phyloP scores from a whole-genome alignment of 2,888 invertebrate genomes.

The Nomada lathburiana region DNA sequence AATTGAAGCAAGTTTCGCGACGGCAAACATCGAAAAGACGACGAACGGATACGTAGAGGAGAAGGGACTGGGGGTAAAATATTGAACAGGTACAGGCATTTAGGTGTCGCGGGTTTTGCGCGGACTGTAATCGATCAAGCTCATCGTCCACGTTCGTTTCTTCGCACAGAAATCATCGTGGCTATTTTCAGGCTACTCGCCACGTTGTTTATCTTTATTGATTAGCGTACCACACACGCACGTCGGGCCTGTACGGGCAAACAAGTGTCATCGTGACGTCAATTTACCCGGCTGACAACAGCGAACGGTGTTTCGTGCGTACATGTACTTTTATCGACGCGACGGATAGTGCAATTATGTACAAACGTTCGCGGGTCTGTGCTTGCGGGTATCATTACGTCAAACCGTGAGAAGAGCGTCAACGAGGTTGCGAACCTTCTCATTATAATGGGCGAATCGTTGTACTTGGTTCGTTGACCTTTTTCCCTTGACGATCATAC shows the following conservation, averaged over 20 bases:
- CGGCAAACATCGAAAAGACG: background rate
- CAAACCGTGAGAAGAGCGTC: conserved; percentile 5
- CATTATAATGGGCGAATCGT: too few relatives aligned
- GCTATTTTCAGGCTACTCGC: conserved; percentile 41
- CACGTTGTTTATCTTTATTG: conserved; percentile 60
- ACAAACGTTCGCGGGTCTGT: background rate
- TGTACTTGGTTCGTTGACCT: conserved; percentile 31
- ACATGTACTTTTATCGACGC: conserved; percentile 46
- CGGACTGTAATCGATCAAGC: background rate
- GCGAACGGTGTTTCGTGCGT: conserved; percentile 26
- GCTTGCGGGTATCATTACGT: conserved; percentile 32
- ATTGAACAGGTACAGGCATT: too few relatives aligned
- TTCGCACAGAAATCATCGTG: conserved; percentile 40
- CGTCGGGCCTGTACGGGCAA: conserved; percentile 39
- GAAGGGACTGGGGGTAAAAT: too few relatives aligned
- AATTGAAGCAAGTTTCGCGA: background rate
- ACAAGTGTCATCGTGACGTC: conserved; percentile 73
- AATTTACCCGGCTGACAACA: conserved; percentile 57
- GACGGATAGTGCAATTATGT: conserved; percentile 24
- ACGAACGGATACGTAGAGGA: background rate
- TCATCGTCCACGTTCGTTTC: conserved; percentile 8
- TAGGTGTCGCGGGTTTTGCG: background rate
- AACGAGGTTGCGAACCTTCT: too few relatives aligned
- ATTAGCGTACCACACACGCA: conserved; percentile 48
- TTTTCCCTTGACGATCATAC: conserved; percentile 13